Evolutionary conservation across 2,797 vertebrate genomes (phyloP), one percentile per base, ranked within the genome.

Genomic region (Vultur gryphus): DNA sequence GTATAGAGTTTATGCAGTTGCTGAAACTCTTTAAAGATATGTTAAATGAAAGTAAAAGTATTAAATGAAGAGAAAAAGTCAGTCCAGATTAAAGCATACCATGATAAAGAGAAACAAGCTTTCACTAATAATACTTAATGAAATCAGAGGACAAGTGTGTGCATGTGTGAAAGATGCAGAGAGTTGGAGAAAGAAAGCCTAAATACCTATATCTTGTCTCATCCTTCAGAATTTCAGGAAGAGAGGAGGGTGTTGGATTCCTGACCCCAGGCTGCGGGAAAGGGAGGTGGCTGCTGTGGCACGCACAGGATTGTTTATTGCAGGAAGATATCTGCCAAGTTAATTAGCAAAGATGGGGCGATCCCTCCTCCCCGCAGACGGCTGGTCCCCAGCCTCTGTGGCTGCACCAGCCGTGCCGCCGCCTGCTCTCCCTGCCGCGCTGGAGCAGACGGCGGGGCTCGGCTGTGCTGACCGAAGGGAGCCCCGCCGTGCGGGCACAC

Each of bases 361-460:
- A 55, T 3, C 46, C 54, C 49, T 37, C 9, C 31, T 59, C 54
- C 43, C 11, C 1, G 2, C 43, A 18, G 10, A 8, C 0, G 0
- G 48, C 23, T 0, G 1, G 20, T 13, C 31, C 37, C 51, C 55
- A 25, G 44, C 54, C 57, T 5, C 25, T 3, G 11, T 1, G 5
- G 46, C 58, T 9, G 2, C 64, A 7, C 21, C 31, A 6, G 51
- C 58, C 3, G 4, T 4, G 33, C 33, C 9, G 4, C 39, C 8
- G 1, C 14, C 46, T 11, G 9, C 70, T 25, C 18, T 11, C 46
- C 44, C 16, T 5, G 25, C 23, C 1, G 4, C 2, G 3, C 41
- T 7, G 1, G 11, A 12, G 41, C 1, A 3, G 55, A 25, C 0
- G 6, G 5, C 37, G 52, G 33, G 10, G 11, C 17, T 14, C 0